Base-by-base conservation (phyloP, 1,140 invertebrate genomes). In the Atta colombica region DNA sequence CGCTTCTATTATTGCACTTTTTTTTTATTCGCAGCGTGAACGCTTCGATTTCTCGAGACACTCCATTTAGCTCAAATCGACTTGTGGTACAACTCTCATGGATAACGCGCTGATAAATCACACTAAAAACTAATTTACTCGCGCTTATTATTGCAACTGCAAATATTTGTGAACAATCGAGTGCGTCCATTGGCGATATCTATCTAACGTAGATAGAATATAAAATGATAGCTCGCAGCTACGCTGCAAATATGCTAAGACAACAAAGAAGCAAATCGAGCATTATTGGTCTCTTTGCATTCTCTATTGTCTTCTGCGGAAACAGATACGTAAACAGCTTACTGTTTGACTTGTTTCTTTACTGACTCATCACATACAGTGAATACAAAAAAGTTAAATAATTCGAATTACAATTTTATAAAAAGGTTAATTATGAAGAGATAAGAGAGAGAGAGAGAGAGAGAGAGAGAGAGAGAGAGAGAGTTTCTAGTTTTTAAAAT, bases 21-120 rank as follows among this genome's bases (percentile, higher is more conserved):
- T 77, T 25, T 77, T 78, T 45, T 82, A 86, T 85, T 69, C 86
- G 39, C 87, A 78, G 66, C 65, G 63, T 86, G 82, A 86, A 60
- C 25, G 39, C 51, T 58, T 51, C 74, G 21, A 55, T 68, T 75
- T 87, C 39, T 69, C 31, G 45, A 12, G 28, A 51, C 51, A 14
- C 49, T 28, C 31, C 72, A 25, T 65, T 45, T 35, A 45, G 8
- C 25, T 75, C 55, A n/a, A 45, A 72, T 8, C 21, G 65, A 7
- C 21, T 25, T 4, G 21, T 25, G 7, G 49, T 5, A n/a, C 8
- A 69, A 66, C 14, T 53, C 16, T 4, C 8, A 39, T 49, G 39
- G 10, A 10, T 45, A 45, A 28, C 28, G 28, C 21, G 28, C 21
- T 49, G 82, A 78, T 78, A 85, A 77, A 45, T 49, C 28, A 14